Base-by-base conservation (phyloP, 2,888 invertebrate genomes). In the Noctua fimbriata region DNA sequence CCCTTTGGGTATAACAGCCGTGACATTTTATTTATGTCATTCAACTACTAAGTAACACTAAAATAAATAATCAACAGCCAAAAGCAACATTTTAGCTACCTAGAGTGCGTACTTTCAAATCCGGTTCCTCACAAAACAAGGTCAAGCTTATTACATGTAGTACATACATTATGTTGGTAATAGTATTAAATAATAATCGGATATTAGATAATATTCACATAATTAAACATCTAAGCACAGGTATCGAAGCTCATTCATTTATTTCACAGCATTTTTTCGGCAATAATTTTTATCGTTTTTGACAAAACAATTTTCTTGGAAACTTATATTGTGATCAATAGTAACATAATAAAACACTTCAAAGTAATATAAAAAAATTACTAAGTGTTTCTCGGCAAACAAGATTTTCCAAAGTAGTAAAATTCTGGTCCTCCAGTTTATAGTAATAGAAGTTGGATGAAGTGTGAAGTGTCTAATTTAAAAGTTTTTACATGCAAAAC, bases 61-160 rank as follows among this genome's bases (percentile, higher is more conserved):
- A 28, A 24, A 55, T 28, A 28, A 74, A 14, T 14, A 32, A 16
- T 69, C 16, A 24, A 18, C 21, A 18, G 16, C 0, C 0, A 52
- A 44, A 55, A 69, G 74, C 74, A 69, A 47, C 36, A 65, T 36
- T 41, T 73, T 63, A 80, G 41, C 21, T 18, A 5, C 1, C 32
- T 16, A 21, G 1, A 16, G 2, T 75, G 10, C 9, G 52, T 65
- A 55, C 66, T 67, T 14, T 75, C 0, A 73, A 71, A 80, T 73
- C 60, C 63, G 28, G 41, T 58, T 69, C 4, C 7, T n/a, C 18
- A 60, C 67, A 70, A 71, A 47, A 52, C 16, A 83, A 73, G 55
- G n/a, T 60, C 49, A 72, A 47, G 14, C 16, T 24, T 67, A 63
- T n/a, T 58, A 58, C n/a, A 32, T 55, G 28, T 52, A 41, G 28